Percentiles rank a stretch among this genome's conserved stretches.
Evolutionary conservation across 2,113 vertebrate species (phyloP).

Genomic region (Actenoides hombroni): DNA sequence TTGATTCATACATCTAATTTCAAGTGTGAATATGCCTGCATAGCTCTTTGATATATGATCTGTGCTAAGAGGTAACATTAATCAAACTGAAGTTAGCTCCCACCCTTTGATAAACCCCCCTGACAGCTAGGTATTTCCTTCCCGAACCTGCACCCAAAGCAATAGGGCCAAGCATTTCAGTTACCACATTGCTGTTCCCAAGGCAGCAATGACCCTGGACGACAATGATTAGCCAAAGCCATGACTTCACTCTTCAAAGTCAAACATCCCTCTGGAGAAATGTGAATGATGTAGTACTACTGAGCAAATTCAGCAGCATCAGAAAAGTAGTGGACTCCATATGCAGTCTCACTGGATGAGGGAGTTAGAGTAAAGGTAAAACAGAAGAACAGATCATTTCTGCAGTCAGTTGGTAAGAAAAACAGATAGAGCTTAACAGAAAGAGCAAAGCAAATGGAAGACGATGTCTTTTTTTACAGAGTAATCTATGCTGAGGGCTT

Average conservation of each 20-base stretch:
- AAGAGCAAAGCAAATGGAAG: neutral
- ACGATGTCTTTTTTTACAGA: neutral
- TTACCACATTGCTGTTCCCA: slow-evolving; percentile 1
- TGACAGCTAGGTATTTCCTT: slow-evolving; percentile 39
- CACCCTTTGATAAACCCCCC: slow-evolving; percentile 30
- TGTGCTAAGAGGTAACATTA: slow-evolving; percentile 33
- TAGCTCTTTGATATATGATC: slow-evolving; percentile 32
- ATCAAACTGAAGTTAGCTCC: slow-evolving; percentile 39
- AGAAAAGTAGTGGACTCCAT: neutral
- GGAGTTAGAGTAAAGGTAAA: neutral
- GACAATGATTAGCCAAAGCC: slow-evolving; percentile 27
- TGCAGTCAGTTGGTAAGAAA: neutral
- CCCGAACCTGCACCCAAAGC: slow-evolving; percentile 1
- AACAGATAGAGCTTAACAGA: neutral
- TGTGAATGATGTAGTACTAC: neutral
- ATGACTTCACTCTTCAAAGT: slow-evolving; percentile 42
- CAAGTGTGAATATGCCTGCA: slow-evolving; percentile 21
- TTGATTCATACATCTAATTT: slow-evolving; percentile 17
- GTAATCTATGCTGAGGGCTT: neutral
- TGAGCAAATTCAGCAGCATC: slow-evolving; percentile 2
- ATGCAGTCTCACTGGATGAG: neutral
- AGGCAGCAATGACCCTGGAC: slow-evolving; percentile 1
- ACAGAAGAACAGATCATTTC: neutral
- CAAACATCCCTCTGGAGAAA: slow-evolving; percentile 20
- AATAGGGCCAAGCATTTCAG: neutral